phyloP scores from a whole-genome alignment of 2,888 invertebrate genomes.

The Caenorhabditis auriculariae region DNA sequence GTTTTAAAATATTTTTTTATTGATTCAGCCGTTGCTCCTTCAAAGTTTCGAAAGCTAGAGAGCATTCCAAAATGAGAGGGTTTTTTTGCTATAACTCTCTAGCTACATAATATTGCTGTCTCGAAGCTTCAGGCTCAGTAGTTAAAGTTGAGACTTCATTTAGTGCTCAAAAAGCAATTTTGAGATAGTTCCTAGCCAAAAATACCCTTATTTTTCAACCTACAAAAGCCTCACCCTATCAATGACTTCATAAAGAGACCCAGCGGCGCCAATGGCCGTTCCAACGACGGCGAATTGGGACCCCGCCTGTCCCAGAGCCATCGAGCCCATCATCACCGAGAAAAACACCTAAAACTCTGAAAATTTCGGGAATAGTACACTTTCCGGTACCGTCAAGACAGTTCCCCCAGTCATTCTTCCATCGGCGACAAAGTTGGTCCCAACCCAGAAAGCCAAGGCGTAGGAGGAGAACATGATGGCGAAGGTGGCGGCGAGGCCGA shows the following conservation, averaged over 20 bases:
- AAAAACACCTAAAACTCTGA: conserved; percentile 67
- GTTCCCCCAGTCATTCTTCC: conserved; percentile 2
- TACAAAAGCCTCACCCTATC: conserved; percentile 60
- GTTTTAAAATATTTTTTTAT: too few species aligned
- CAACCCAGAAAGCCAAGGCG: conserved; percentile 48
- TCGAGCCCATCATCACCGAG: conserved; percentile 65
- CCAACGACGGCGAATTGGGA: conserved; percentile 80
- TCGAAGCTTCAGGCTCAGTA: too few species aligned
- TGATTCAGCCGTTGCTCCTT: too few species aligned
- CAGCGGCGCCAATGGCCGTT: conserved; percentile 77
- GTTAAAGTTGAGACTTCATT: neutral
- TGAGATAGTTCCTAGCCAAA: too few species aligned
- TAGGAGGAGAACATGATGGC: conserved; percentile 63
- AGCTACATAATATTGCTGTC: too few species aligned
- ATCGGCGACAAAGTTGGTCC: conserved; percentile 29
- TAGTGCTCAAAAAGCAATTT: neutral
- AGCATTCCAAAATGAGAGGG: too few species aligned
- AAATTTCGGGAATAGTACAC: conserved; percentile 66
- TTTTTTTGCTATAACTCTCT: too few species aligned
- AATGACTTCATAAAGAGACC: conserved; percentile 67
- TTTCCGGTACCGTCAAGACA: conserved; percentile 60
- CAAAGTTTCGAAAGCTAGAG: too few species aligned
- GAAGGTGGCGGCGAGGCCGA: conserved; percentile 60
- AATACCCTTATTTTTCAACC: neutral
- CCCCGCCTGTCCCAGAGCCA: conserved; percentile 76